These are phyloP conservation scores for Heliothis peltigera DNA, from an alignment of 2,888 invertebrate species.

Conservation along the genomic window DNA sequence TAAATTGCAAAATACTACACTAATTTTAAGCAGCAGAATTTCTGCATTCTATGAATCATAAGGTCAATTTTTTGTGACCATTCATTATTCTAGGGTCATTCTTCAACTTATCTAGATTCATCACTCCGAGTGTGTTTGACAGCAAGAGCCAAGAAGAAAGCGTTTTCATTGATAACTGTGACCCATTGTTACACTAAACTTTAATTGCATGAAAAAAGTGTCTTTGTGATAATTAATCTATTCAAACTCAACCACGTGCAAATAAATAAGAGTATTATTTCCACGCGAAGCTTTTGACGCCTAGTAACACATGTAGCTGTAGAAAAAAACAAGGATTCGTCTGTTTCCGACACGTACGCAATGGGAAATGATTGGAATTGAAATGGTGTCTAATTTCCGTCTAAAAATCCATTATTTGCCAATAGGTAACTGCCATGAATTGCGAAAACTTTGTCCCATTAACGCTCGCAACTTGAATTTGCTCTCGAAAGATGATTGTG, in stretches of 20 bases:
- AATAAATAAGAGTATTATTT: background rate
- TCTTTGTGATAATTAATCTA: too few relatives aligned
- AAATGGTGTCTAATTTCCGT: constrained; percentile 75
- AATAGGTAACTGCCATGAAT: constrained; percentile 69
- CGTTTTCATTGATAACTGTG: too few relatives aligned
- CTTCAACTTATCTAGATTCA: too few relatives aligned
- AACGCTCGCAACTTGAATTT: constrained; percentile 67
- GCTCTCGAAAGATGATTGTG: constrained; percentile 67
- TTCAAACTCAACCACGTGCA: too few relatives aligned
- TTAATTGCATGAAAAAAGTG: too few relatives aligned
- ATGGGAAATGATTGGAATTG: constrained; percentile 60
- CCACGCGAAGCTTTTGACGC: background rate
- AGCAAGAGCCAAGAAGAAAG: too few relatives aligned
- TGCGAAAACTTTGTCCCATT: constrained; percentile 78
- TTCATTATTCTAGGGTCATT: too few relatives aligned
- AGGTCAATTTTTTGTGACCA: too few relatives aligned
- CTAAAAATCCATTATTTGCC: constrained; percentile 76
- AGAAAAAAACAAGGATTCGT: constrained; percentile 42
- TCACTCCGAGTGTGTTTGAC: too few relatives aligned
- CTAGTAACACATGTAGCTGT: constrained; percentile 13
- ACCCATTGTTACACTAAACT: too few relatives aligned
- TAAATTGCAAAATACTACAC: background rate
- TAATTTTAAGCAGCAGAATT: background rate
- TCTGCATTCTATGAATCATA: too few relatives aligned
- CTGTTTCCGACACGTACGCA: constrained; percentile 52